phyloP scores from a whole-genome alignment of 2,888 invertebrate species.

The Smittia aterrima region DNA sequence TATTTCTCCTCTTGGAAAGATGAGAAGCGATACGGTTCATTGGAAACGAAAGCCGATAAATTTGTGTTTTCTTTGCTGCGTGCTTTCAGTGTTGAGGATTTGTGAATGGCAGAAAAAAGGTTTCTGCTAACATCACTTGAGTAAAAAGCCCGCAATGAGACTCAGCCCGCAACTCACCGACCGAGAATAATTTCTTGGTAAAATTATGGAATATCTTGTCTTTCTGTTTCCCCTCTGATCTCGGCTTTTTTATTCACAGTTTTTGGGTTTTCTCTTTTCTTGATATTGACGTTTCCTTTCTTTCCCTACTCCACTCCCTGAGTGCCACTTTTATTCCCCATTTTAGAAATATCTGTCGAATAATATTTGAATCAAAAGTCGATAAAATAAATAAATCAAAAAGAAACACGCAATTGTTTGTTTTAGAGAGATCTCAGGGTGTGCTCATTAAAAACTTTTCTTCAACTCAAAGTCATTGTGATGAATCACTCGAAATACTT shows the following conservation, averaged over 20 bases:
- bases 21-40: slow-evolving; percentile 27
- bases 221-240: not conserved
- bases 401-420: not conserved
- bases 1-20: not conserved
- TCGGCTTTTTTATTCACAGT: slow-evolving; percentile 14
- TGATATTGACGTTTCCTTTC: slow-evolving; percentile 23
- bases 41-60: slow-evolving; percentile 33
- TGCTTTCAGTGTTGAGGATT: not conserved
- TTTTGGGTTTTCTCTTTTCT: no score
- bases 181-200: slow-evolving; percentile 28
- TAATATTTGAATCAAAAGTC: slow-evolving; percentile 20
- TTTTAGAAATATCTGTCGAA: slow-evolving; percentile 12
- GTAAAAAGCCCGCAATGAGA: not conserved
- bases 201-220: slow-evolving; percentile 34
- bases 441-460: not conserved
- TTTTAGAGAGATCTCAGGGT: not conserved
- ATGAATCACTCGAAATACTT: no score
- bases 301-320: not conserved
- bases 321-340: not conserved
- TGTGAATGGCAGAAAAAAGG: not conserved
- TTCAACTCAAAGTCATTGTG: no score
- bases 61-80: not conserved
- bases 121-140: not conserved
- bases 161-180: not conserved
- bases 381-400: slow-evolving; percentile 40